Percentiles rank a stretch among this genome's conserved stretches.
These are phyloP conservation scores for Momotus momota DNA, from an alignment of 2,797 vertebrate genomes.

Conservation along the genomic window DNA sequence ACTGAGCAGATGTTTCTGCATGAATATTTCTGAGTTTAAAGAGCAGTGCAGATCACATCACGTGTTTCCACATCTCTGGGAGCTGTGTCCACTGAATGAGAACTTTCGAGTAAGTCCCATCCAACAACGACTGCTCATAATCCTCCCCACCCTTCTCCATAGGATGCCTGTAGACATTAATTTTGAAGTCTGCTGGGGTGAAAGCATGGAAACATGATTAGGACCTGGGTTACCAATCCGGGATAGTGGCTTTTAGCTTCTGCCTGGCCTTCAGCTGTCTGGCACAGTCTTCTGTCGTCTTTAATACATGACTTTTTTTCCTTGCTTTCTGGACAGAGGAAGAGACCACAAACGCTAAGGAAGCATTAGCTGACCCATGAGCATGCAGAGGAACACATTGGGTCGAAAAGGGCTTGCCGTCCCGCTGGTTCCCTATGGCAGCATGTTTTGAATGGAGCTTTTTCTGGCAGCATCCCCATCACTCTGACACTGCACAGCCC, in stretches of 20 bases:
- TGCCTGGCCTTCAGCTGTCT: neutral
- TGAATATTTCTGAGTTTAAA: neutral
- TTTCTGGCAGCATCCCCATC: neutral
- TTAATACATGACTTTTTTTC: neutral
- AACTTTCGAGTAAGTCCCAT: neutral
- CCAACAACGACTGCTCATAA: neutral
- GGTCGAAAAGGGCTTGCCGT: neutral
- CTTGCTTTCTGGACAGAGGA: neutral
- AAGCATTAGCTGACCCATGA: neutral
- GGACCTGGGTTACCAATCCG: neutral
- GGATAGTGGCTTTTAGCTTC: neutral
- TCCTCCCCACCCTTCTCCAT: neutral
- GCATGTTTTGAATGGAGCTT: neutral
- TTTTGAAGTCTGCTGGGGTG: neutral
- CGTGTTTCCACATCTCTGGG: neutral
- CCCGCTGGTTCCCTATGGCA: neutral
- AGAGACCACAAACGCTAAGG: neutral
- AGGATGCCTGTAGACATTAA: neutral
- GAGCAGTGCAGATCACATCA: neutral
- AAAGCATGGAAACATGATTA: neutral
- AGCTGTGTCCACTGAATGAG: neutral
- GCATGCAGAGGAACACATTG: rapidly evolving
- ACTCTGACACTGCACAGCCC: neutral
- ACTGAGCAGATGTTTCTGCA: neutral
- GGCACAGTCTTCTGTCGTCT: neutral